Evolutionary conservation across 1,140 invertebrate species (phyloP).

Genomic region (Solen grandis): DNA sequence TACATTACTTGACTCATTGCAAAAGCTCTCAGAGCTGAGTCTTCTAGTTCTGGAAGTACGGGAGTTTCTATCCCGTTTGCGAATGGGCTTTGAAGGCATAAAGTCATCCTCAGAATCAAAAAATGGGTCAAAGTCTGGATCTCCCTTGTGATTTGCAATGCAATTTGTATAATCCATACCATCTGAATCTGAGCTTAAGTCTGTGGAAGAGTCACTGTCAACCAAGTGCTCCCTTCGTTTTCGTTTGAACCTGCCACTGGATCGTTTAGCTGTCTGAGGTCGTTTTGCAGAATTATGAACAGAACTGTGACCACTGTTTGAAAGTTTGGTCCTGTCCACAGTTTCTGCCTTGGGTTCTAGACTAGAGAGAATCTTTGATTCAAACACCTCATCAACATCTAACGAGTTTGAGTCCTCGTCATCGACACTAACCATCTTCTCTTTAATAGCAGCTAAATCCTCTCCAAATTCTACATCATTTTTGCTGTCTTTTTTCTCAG

Average conservation of each 20-base stretch:
- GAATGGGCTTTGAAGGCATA: not conserved
- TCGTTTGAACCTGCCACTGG: slow-evolving; percentile 39
- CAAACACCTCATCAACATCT: slow-evolving; percentile 49
- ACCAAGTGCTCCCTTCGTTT: too few relatives aligned
- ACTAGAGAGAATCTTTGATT: slow-evolving; percentile 25
- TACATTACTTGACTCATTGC: slow-evolving; percentile 8
- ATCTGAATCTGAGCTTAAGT: slow-evolving; percentile 6
- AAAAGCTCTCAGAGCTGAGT: slow-evolving; percentile 16
- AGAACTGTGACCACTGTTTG: not conserved
- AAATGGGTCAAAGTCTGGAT: slow-evolving; percentile 40
- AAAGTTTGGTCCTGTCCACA: not conserved
- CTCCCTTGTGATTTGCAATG: too few relatives aligned
- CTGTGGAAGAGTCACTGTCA: slow-evolving; percentile 5
- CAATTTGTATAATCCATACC: not conserved
- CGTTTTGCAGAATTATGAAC: not conserved
- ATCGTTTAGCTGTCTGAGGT: slow-evolving; percentile 39
- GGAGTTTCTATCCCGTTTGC: not conserved
- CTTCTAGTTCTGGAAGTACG: not conserved
- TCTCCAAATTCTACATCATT: slow-evolving; percentile 12
- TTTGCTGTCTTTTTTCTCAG: not conserved
- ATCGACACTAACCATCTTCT: slow-evolving; percentile 43
- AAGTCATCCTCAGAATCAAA: slow-evolving; percentile 49
- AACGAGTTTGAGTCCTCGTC: slow-evolving; percentile 44
- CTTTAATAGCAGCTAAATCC: slow-evolving; percentile 47
- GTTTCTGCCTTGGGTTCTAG: slow-evolving; percentile 38